These are phyloP conservation scores for Acleris cristana DNA, from an alignment of 2,888 invertebrate species.

Conservation along the genomic window DNA sequence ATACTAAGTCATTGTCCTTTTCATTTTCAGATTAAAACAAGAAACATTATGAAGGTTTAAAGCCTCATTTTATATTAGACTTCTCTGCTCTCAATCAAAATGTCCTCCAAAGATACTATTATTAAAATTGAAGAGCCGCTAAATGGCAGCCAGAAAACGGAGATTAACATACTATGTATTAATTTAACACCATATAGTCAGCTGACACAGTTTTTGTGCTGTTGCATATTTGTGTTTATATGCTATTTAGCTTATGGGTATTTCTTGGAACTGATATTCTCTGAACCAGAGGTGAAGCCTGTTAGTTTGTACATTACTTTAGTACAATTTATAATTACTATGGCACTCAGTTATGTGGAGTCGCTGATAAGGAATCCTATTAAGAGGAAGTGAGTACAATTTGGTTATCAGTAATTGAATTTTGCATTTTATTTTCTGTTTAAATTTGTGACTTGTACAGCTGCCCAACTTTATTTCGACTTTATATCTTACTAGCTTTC, in stretches of 20 bases:
- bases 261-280: conserved; percentile 95
- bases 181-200: conserved; percentile 87
- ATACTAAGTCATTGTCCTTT: conserved; percentile 16
- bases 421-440: neutral
- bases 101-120: conserved; percentile 62
- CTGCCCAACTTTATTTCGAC: no score
- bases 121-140: conserved; percentile 62
- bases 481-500: no score
- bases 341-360: conserved; percentile 91
- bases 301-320: conserved; percentile 97
- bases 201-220: conserved; percentile 89
- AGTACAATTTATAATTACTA: conserved; percentile 95
- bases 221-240: conserved; percentile 91
- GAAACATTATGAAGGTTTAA: conserved; percentile 15
- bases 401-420: conserved; percentile 2
- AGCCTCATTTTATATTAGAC: neutral
- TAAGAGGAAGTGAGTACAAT: conserved; percentile 79
- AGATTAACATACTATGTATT: conserved; percentile 88
- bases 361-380: conserved; percentile 84
- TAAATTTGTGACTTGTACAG: neutral
- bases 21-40: conserved; percentile 30
- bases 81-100: conserved; percentile 42
- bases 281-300: conserved; percentile 93
- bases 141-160: conserved; percentile 56
- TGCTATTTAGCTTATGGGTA: conserved; percentile 97